Evolutionary conservation across 2,113 vertebrate species (phyloP), one percentile per base, ranked within the genome.

Genomic region (Leiothrix lutea): DNA sequence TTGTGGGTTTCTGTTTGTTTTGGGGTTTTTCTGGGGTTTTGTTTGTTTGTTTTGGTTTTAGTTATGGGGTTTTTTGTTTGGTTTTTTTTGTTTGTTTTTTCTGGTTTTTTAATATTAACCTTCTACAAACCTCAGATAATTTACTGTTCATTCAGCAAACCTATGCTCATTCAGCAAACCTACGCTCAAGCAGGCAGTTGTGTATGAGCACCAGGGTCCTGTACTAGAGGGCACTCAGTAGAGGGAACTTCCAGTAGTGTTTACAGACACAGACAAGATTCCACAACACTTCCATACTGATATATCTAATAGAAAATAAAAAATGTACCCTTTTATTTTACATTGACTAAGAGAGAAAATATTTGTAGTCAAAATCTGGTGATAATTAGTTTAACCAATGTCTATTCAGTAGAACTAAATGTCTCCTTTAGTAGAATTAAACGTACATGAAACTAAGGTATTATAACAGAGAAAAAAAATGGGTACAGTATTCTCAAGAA

Each of bases 181-280:
- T 56, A 40, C 23, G 40, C 18, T 53, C 33, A 50, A 74, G 70
- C 12, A 69, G 2, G 5, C 18, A 69, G 21, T 21, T 22, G 3
- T 8, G 24, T 42, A 54, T 0, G 2, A 72, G 14, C 42, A 72
- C 29, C 40, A 61, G 64, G 57, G 19, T 3, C 0, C 15, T 3
- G 42, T 8, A 24, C 2, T 8, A 33, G 22, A 47, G 14, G 77
- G 47, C 4, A 40, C 7, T 33, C 47, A 35, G 19, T 4, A 50
- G 13, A 31, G 17, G 18, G 10, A 14, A 86, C 31, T 67, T 61
- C 50, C n/a, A 57, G 44, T 19, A 80, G 11, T 20, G 44, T 73
- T 86, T 86, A 61, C 16, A 84, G 58, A 57, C 22, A 53, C 2
- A 62, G 4, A 72, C 1, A n/a, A 22, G 87, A 82, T 48, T 44